These are phyloP conservation scores for Notospermus geniculatus DNA, from an alignment of 1,140 invertebrate genomes.

Conservation along the genomic window DNA sequence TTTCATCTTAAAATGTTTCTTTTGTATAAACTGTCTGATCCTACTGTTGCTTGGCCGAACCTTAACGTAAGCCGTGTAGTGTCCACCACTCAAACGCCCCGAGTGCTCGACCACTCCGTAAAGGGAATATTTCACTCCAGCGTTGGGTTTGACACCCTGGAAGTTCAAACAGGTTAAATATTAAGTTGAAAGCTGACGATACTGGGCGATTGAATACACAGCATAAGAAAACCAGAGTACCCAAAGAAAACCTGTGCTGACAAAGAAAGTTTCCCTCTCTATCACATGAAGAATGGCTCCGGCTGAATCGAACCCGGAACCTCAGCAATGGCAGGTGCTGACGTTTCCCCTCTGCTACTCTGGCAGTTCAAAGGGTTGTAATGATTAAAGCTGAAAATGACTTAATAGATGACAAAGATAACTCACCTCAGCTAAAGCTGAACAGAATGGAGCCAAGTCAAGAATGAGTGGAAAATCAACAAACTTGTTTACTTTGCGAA, in stretches of 20 bases:
- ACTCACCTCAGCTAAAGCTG: constrained; percentile 68
- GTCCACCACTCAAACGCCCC: constrained; percentile 84
- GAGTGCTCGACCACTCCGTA: constrained; percentile 95
- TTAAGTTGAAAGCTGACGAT: no score
- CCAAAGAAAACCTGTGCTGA: no score
- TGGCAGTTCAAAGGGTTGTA: no score
- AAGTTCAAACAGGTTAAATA: constrained; percentile 16
- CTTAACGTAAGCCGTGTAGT: constrained; percentile 88
- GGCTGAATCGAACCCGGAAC: no score
- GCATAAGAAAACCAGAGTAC: no score
- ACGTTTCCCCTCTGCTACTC: no score
- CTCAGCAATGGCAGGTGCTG: no score
- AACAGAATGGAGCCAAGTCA: constrained; percentile 88
- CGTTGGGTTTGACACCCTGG: constrained; percentile 43
- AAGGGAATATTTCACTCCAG: constrained; percentile 75
- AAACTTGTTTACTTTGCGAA: constrained; percentile 78
- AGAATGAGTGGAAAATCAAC: constrained; percentile 85
- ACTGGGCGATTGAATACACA: no score
- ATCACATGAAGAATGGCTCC: no score
- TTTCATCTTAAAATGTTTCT: constrained; percentile 35
- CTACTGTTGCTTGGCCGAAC: constrained; percentile 47
- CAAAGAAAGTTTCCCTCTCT: no score
- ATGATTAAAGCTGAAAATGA: no score
- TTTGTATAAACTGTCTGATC: constrained; percentile 43
- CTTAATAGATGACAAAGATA: no score